A percentile compares a stretch with the other conserved stretches of the same genome.
These are phyloP conservation scores for Geococcyx californianus DNA, from an alignment of 2,113 vertebrate genomes.

Conservation along the genomic window DNA sequence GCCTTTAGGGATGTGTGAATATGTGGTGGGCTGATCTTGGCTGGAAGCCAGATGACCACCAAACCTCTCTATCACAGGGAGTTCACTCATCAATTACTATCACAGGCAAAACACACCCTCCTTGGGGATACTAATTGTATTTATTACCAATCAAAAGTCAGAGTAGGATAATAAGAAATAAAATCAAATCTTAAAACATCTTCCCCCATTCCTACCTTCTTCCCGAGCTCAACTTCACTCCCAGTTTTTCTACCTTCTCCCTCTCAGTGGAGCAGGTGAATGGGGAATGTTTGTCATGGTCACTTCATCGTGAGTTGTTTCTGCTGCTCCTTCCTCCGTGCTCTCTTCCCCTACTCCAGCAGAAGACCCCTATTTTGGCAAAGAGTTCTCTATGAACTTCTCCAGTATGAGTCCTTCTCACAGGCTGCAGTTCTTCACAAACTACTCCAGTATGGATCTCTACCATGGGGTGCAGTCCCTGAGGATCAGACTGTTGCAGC, in stretches of 20 bases:
- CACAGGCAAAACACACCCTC: neutral
- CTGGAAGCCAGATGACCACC: neutral
- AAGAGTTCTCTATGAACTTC: neutral
- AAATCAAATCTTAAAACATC: neutral
- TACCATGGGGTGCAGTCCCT: neutral
- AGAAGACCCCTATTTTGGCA: fast-evolving
- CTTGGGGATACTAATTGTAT: neutral
- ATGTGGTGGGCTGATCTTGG: neutral
- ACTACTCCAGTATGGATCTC: no score
- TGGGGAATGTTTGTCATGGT: fast-evolving
- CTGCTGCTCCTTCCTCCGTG: neutral
- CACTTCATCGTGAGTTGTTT: neutral
- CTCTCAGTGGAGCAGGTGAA: fast-evolving
- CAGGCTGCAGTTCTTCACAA: no score
- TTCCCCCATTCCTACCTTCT: neutral
- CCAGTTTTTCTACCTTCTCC: neutral
- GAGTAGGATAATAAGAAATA: neutral
- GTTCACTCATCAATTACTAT: neutral
- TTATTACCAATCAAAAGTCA: neutral
- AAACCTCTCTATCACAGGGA: neutral
- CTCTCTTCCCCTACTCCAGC: neutral
- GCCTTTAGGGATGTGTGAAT: neutral
- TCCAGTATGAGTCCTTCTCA: no score
- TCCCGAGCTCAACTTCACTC: neutral
- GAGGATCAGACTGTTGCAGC: neutral